phyloP scores from a whole-genome alignment of 2,113 vertebrate genomes.

The Daphoenositta chrysoptera region DNA sequence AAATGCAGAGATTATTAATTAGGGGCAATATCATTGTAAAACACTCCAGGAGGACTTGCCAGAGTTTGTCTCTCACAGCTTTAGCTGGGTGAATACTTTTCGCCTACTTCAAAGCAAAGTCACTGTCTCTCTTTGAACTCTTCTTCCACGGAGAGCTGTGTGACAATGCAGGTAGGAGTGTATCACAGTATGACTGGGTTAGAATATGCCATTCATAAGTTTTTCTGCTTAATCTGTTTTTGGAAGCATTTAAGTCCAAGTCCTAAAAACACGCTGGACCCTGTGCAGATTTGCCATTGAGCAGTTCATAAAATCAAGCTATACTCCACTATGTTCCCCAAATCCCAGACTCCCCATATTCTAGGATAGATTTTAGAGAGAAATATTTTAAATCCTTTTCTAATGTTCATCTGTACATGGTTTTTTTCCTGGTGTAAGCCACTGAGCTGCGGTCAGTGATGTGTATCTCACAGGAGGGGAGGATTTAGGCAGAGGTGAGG shows the following conservation, averaged over 20 bases:
- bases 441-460: not conserved
- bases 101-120: not conserved
- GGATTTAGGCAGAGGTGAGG: not conserved
- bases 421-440: not conserved
- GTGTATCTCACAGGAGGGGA: not conserved
- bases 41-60: not conserved
- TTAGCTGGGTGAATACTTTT: not conserved
- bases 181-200: not conserved
- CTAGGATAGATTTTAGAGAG: not conserved
- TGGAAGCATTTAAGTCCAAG: not conserved
- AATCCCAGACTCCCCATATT: not conserved
- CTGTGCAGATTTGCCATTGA: not conserved
- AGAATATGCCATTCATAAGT: not conserved
- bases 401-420: not conserved
- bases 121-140: not conserved
- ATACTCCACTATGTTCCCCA: not conserved
- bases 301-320: not conserved
- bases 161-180: not conserved
- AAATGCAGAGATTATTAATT: not conserved
- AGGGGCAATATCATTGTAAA: not conserved
- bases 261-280: not conserved
- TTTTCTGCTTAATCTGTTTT: not conserved
- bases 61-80: not conserved
- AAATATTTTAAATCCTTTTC: not conserved
- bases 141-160: not conserved